phyloP scores from a whole-genome alignment of 1,140 invertebrate species.

The Drosophila yakuba region DNA sequence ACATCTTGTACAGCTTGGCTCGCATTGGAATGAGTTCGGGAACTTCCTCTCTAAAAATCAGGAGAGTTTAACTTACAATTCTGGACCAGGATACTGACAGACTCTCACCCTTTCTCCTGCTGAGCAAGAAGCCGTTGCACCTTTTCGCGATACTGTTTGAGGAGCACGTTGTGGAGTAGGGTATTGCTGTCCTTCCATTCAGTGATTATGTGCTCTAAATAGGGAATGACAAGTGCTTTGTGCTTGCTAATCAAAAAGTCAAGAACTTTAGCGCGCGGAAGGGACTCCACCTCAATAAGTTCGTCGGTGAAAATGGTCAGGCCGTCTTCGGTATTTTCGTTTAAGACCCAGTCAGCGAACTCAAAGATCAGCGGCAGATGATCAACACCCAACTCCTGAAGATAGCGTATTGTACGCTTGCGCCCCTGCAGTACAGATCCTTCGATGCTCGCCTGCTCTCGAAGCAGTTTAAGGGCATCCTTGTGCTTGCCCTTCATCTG shows the following conservation, averaged over 20 bases:
- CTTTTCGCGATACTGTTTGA: constrained; percentile 93
- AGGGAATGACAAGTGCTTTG: constrained; percentile 93
- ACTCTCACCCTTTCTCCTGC: constrained; percentile 40
- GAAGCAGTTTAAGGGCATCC: constrained; percentile 95
- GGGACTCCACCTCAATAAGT: constrained; percentile 92
- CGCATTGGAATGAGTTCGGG: constrained; percentile 43
- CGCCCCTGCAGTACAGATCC: constrained; percentile 93
- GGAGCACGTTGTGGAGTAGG: constrained; percentile 95
- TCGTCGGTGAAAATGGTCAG: constrained; percentile 98
- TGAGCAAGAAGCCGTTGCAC: constrained; percentile 64
- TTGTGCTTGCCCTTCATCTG: constrained; percentile 96
- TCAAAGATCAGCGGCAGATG: constrained; percentile 96
- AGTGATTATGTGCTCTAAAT: constrained; percentile 97
- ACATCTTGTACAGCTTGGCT: constrained; percentile 93
- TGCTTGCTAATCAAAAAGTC: constrained; percentile 94
- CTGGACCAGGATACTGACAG: background rate
- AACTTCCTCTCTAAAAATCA: constrained; percentile 27
- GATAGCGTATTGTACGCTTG: constrained; percentile 94
- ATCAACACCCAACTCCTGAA: constrained; percentile 94
- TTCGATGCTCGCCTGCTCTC: constrained; percentile 89
- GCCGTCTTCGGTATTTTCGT: constrained; percentile 94
- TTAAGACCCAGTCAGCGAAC: constrained; percentile 97
- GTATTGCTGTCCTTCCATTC: constrained; percentile 94
- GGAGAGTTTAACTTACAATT: background rate
- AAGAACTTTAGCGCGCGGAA: constrained; percentile 94